Evolutionary conservation across 2,113 vertebrate species (phyloP).

Genomic region (Ibidorhyncha struthersii): DNA sequence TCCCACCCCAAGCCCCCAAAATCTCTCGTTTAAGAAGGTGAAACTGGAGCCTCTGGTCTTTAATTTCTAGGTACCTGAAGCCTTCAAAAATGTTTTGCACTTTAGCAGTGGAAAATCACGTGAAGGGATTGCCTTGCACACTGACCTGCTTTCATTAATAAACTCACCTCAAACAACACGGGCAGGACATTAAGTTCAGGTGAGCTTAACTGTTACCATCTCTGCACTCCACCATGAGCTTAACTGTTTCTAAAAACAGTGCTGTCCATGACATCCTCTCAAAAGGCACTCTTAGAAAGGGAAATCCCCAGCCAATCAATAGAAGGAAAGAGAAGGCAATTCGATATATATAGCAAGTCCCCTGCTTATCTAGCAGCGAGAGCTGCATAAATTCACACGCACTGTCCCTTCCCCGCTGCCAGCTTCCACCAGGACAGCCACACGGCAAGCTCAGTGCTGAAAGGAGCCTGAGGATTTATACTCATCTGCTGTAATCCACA

Average conservation of each 20-base stretch:
- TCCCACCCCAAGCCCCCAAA: neutral
- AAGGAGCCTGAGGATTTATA: neutral
- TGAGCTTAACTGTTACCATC: neutral
- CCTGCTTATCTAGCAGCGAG: neutral
- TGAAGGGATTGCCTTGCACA: neutral
- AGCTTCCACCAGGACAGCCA: neutral
- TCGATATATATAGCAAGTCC: neutral
- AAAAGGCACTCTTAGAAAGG: neutral
- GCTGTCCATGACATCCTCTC: neutral
- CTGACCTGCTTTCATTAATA: neutral
- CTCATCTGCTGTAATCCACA: neutral
- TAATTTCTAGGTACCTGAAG: neutral
- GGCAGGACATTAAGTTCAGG: conserved; percentile 10
- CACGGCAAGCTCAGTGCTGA: rapidly evolving
- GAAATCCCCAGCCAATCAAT: conserved; percentile 39
- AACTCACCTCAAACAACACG: neutral
- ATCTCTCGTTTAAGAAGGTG: neutral
- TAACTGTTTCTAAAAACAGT: conserved; percentile 4
- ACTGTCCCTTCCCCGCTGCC: neutral
- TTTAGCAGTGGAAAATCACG: neutral
- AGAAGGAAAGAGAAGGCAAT: neutral
- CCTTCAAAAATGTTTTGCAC: neutral
- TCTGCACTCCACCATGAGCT: neutral
- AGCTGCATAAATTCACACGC: neutral
- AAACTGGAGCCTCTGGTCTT: neutral